Conservation (phyloP, 2,888 invertebrate species). For the Alloplasta piceator region DNA sequence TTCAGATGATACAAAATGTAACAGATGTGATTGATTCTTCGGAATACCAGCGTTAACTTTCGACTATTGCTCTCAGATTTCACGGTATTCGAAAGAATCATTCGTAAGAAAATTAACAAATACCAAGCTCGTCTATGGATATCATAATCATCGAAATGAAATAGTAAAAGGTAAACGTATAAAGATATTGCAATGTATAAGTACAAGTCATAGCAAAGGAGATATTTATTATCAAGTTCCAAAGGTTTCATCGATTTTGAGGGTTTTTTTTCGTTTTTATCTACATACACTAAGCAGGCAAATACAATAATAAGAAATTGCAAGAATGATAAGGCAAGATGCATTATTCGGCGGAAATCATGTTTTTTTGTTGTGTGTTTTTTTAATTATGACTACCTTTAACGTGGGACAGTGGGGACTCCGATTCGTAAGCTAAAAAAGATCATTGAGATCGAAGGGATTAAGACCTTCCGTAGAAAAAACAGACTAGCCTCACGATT, state of each 20-base stretch:
- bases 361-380: slow-evolving; percentile 54
- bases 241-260: background rate
- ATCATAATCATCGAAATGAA: slow-evolving; percentile 64
- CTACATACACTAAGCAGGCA: slow-evolving; percentile 69
- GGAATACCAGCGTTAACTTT: too few species aligned
- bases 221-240: slow-evolving; percentile 21
- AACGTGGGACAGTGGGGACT: slow-evolving; percentile 81
- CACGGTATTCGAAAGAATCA: background rate
- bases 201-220: slow-evolving; percentile 22
- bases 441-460: slow-evolving; percentile 78
- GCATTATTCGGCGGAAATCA: slow-evolving; percentile 61
- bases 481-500: slow-evolving; percentile 50
- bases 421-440: slow-evolving; percentile 81
- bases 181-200: slow-evolving; percentile 20
- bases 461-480: slow-evolving; percentile 74
- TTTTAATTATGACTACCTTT: slow-evolving; percentile 76
- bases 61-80: too few species aligned
- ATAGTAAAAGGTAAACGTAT: slow-evolving; percentile 38
- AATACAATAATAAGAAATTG: slow-evolving; percentile 48
- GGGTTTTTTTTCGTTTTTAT: slow-evolving; percentile 35
- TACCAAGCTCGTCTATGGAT: slow-evolving; percentile 65
- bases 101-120: slow-evolving; percentile 23
- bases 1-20: slow-evolving; percentile 32
- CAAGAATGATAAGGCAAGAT: slow-evolving; percentile 63
- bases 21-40: too few species aligned